Evolutionary conservation across 2,888 invertebrate genomes (phyloP).

Genomic region (Schizaphis graminum): DNA sequence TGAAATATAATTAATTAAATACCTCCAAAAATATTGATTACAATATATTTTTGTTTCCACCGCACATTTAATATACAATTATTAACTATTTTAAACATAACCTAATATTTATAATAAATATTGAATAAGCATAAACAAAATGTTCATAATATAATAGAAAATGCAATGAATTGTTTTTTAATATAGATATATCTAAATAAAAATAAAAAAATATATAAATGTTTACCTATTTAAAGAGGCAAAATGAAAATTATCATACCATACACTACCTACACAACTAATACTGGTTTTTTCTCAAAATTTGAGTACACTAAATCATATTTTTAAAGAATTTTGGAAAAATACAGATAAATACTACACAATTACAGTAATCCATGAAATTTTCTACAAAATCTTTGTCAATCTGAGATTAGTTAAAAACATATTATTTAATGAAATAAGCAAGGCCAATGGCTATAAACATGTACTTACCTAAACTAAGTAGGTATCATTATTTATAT

Average conservation of each 20-base stretch:
- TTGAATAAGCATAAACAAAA: background rate
- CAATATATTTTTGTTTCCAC: background rate
- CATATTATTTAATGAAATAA: background rate
- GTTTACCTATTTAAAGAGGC: background rate
- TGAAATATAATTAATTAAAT: background rate
- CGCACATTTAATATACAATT: background rate
- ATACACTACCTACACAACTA: too few species aligned
- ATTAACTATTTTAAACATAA: background rate
- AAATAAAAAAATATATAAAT: background rate
- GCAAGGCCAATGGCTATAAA: background rate
- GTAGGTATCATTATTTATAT: background rate
- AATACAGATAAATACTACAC: background rate
- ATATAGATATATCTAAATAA: background rate
- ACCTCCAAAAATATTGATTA: background rate
- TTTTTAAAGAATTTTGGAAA: background rate
- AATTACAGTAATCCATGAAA: background rate
- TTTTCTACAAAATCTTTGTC: background rate
- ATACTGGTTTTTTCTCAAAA: background rate
- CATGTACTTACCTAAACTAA: background rate
- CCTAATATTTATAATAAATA: constrained; percentile 3
- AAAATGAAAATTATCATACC: background rate
- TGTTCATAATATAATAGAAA: background rate
- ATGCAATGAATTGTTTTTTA: background rate
- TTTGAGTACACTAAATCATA: background rate
- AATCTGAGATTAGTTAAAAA: background rate